Evolutionary conservation across 2,888 invertebrate genomes (phyloP).

Genomic region (Corythucha ciliata): DNA sequence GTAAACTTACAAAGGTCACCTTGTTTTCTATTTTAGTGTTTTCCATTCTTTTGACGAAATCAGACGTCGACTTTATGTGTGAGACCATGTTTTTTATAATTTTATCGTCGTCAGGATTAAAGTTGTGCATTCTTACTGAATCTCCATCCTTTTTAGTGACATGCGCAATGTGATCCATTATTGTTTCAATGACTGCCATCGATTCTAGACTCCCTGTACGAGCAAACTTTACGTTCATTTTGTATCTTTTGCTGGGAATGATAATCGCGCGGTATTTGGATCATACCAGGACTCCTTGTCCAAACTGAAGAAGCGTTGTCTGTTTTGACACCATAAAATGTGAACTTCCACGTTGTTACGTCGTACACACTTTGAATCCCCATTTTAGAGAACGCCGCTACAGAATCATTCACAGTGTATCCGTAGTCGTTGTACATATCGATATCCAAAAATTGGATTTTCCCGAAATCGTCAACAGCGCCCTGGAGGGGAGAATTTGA

Average conservation of each 20-base stretch:
- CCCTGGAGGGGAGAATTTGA: no score
- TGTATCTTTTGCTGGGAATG: no score
- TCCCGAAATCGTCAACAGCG: constrained; percentile 53
- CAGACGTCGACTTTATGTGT: constrained; percentile 48
- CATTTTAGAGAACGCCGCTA: constrained; percentile 19
- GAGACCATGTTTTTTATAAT: constrained; percentile 44
- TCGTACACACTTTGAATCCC: constrained; percentile 51
- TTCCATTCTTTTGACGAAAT: constrained; percentile 46
- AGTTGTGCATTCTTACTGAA: constrained; percentile 50
- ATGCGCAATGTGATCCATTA: constrained; percentile 58
- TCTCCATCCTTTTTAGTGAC: constrained; percentile 48
- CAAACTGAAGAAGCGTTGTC: constrained; percentile 60
- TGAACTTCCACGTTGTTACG: constrained; percentile 47
- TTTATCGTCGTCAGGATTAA: constrained; percentile 36
- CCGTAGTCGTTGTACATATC: constrained; percentile 45
- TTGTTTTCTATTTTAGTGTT: no score
- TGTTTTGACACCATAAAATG: constrained; percentile 46
- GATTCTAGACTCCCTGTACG: constrained; percentile 57
- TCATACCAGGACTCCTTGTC: constrained; percentile 62
- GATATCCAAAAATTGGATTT: constrained; percentile 54
- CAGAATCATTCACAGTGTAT: constrained; percentile 38
- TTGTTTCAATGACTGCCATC: constrained; percentile 51
- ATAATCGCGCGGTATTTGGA: no score
- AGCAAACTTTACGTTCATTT: no score
- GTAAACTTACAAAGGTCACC: no score